These are phyloP conservation scores for Oreortyx pictus DNA, from an alignment of 2,797 vertebrate species.

Conservation along the genomic window DNA sequence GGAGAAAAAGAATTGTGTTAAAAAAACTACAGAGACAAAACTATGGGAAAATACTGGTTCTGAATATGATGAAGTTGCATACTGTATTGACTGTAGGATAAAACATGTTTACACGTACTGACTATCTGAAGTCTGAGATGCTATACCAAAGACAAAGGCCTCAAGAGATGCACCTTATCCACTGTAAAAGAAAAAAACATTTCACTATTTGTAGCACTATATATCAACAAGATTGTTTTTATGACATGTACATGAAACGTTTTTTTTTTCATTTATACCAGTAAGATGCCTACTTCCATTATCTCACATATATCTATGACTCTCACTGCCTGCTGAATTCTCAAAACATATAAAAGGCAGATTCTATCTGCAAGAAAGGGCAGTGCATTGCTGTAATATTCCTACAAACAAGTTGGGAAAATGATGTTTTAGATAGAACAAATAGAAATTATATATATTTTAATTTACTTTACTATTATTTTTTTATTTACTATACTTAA, in stretches of 20 bases:
- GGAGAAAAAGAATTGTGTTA: not conserved
- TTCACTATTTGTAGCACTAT: not conserved
- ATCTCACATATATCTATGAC: not conserved
- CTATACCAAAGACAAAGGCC: not conserved
- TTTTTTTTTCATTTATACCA: not conserved
- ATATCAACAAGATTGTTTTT: not conserved
- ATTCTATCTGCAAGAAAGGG: not conserved
- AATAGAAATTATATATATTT: not conserved
- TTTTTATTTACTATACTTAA: not conserved
- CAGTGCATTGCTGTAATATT: accelerated
- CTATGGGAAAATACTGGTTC: not conserved
- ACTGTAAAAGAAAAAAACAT: not conserved
- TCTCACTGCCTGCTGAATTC: not conserved
- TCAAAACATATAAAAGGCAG: not conserved
- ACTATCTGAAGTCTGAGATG: not conserved
- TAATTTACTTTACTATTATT: too few relatives aligned
- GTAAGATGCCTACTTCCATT: not conserved
- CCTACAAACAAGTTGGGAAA: not conserved
- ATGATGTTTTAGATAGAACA: not conserved
- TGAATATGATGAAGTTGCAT: not conserved
- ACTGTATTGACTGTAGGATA: not conserved
- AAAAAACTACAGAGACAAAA: not conserved
- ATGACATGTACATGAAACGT: not conserved
- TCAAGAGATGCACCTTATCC: not conserved
- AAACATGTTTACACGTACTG: not conserved